A percentile compares a stretch with the other conserved stretches of the same genome.
Evolutionary conservation across 2,113 vertebrate species (phyloP).

Genomic region (Notiomystis cincta): DNA sequence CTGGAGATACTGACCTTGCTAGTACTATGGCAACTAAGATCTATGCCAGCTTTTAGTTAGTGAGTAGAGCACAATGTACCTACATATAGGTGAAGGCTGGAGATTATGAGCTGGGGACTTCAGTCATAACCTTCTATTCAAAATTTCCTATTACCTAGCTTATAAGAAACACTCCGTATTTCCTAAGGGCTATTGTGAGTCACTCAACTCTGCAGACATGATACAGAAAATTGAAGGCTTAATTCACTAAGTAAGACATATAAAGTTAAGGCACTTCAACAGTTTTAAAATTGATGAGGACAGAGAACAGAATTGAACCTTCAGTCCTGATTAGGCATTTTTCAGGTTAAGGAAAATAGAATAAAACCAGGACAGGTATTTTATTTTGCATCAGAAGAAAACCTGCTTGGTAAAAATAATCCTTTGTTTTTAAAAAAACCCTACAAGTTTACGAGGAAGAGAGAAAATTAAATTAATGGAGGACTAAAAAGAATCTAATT

Average conservation of each 20-base stretch:
- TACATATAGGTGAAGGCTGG: background rate
- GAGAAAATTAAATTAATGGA: background rate
- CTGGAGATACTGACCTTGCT: background rate
- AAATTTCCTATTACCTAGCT: background rate
- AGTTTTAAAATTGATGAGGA: background rate
- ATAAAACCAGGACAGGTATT: background rate
- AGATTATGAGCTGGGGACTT: background rate
- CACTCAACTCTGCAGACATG: background rate
- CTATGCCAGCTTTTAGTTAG: background rate
- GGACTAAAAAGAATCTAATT: background rate
- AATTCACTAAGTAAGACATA: background rate
- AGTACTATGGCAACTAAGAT: background rate
- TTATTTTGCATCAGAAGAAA: background rate
- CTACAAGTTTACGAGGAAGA: background rate
- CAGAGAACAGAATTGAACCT: background rate
- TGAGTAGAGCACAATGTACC: background rate
- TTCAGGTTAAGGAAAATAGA: background rate
- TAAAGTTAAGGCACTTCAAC: background rate
- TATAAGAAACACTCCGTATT: background rate
- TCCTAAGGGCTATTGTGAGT: background rate
- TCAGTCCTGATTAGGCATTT: background rate
- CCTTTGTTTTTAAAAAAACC: background rate
- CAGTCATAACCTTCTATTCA: background rate
- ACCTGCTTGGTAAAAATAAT: background rate
- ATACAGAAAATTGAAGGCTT: background rate